Conservation (phyloP, 2,113 vertebrate species). For the Misgurnus anguillicaudatus region DNA sequence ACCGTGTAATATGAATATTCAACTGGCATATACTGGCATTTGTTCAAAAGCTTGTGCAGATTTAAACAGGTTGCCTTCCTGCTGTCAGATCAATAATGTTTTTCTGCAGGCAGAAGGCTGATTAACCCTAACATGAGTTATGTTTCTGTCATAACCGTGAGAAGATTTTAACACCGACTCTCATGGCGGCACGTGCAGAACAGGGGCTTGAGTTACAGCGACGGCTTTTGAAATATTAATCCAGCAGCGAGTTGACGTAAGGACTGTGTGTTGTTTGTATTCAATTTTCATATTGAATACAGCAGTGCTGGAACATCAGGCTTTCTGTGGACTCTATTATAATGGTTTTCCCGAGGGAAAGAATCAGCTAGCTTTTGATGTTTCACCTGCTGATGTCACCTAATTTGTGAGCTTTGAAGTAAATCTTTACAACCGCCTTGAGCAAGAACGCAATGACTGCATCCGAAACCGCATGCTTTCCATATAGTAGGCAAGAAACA, state of each 20-base stretch:
- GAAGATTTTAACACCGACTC: constrained; percentile 82
- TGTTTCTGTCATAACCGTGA: constrained; percentile 81
- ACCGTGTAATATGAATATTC: too few species aligned
- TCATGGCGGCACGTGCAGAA: constrained; percentile 73
- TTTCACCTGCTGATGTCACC: not conserved
- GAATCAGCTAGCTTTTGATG: not conserved
- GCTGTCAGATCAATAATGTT: constrained; percentile 80
- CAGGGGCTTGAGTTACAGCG: constrained; percentile 74
- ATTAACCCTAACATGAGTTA: constrained; percentile 74
- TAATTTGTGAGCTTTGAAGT: not conserved
- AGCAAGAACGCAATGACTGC: not conserved
- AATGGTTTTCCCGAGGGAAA: not conserved
- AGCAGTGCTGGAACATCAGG: not conserved
- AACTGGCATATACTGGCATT: too few species aligned
- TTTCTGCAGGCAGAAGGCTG: constrained; percentile 52
- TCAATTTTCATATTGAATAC: constrained; percentile 16
- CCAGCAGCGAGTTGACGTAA: constrained; percentile 63
- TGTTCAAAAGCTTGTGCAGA: constrained; percentile 52
- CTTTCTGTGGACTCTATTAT: not conserved
- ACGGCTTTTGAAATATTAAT: constrained; percentile 83
- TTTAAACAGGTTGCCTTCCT: constrained; percentile 59
- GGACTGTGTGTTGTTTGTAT: constrained; percentile 20
- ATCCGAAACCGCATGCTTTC: too few species aligned
- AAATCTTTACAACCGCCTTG: not conserved
- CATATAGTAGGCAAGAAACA: too few species aligned